These are phyloP conservation scores for Drosophila sproati DNA, from an alignment of 1,140 invertebrate species.

Conservation along the genomic window DNA sequence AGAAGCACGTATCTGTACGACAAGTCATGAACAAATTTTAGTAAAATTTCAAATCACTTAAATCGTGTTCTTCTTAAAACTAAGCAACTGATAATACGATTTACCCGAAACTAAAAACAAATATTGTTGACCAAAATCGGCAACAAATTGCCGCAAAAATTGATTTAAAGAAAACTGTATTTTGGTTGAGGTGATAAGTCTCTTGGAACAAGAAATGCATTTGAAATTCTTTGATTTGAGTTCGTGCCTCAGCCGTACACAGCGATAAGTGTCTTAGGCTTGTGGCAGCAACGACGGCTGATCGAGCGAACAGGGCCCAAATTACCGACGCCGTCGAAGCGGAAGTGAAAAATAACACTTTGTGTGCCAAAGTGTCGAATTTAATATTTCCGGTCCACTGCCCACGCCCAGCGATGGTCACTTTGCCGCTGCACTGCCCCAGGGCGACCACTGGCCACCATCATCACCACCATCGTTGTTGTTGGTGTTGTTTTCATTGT, in stretches of 20 bases:
- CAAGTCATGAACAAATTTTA: too few species aligned
- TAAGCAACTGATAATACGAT: too few species aligned
- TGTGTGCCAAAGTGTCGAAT: slow-evolving; percentile 75
- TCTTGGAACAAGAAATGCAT: background rate
- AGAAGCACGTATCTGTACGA: too few species aligned
- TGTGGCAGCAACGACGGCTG: slow-evolving; percentile 31
- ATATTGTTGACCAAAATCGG: too few species aligned
- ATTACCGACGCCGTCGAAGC: slow-evolving; percentile 46
- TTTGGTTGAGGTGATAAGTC: too few species aligned
- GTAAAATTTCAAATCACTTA: too few species aligned
- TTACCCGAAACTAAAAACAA: too few species aligned
- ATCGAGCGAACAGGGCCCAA: slow-evolving; percentile 34
- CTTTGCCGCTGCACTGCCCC: slow-evolving; percentile 19
- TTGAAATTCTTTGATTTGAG: background rate
- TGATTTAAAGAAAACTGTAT: too few species aligned
- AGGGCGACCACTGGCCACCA: slow-evolving; percentile 11
- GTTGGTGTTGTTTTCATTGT: slow-evolving; percentile 14
- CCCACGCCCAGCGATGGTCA: slow-evolving; percentile 25
- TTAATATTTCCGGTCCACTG: slow-evolving; percentile 75
- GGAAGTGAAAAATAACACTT: slow-evolving; percentile 78
- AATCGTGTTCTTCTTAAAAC: too few species aligned
- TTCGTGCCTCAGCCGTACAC: background rate
- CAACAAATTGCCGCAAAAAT: too few species aligned
- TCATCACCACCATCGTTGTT: slow-evolving; percentile 15
- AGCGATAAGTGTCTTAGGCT: slow-evolving; percentile 35